Base-by-base conservation (phyloP, 2,888 invertebrate genomes). In the Sepioteuthis lessoniana region DNA sequence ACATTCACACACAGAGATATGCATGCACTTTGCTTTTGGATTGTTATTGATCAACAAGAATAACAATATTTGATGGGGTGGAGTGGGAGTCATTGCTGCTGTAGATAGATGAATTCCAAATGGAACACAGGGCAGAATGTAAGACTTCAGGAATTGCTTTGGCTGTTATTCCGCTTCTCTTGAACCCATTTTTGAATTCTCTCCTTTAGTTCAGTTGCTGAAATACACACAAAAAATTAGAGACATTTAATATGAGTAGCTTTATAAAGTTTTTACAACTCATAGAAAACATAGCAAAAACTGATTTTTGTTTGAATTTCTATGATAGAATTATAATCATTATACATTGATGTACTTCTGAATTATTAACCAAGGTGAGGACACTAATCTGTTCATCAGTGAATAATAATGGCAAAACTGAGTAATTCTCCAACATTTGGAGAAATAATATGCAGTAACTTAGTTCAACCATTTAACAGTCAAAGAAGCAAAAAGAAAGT, bases 181-280 rank as follows among this genome's bases (percentile, higher is more conserved):
- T 98, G 98, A 97, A 98, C 98, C 99, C 99, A 99, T 96, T 98
- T 98, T 95, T 98, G 98, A 97, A 99, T 99, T 96, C 98, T 98
- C 97, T 98, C 98, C 97, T 98, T 99, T 95, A 99, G 97, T 96
- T 99, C 99, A 94, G 98, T 98, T 95, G 98, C 99, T 98, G 97
- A 90, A 98, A 95, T 98, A 95, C 95, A 95, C 94, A 94, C 93
- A 94, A 93, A 94, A 94, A 60, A 93, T 7, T n/a, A n/a, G n/a
- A 42, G 7, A 42, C 42, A 42, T 42, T 5, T 37, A 93, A 37
- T 46, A 93, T 93, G 28, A 37, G 38, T 7, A n/a, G 38, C 76
- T 91, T 31, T 47, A 35, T 55, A 50, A 76, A 93, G 28, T 28
- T 38, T 35, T 90, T n/a, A n/a, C 25, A 90, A 90, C 19, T 38